Evolutionary conservation across 1,140 invertebrate species (phyloP).

Genomic region (Drosophila leontia): DNA sequence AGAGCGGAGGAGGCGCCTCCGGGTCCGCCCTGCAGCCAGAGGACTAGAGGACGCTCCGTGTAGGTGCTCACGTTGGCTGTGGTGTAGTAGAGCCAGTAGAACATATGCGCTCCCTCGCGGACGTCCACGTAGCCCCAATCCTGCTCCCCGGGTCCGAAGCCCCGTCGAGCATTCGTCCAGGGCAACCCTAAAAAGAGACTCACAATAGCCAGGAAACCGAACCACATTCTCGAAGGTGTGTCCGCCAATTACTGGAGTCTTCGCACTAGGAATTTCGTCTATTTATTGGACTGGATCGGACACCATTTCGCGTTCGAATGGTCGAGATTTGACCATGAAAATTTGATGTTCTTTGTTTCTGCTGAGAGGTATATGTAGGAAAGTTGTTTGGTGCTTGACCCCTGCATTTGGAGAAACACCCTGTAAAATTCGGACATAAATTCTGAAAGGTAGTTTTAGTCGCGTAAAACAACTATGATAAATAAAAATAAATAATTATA

Average conservation of each 20-base stretch:
- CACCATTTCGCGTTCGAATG: background rate
- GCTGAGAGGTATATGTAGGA: background rate
- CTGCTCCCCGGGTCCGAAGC: slow-evolving; percentile 87
- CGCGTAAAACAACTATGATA: no score
- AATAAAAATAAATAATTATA: background rate
- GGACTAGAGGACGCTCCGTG: slow-evolving; percentile 89
- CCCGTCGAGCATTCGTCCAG: slow-evolving; percentile 57
- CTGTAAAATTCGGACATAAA: background rate
- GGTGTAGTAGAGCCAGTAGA: slow-evolving; percentile 93
- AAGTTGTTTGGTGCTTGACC: background rate
- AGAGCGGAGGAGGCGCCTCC: slow-evolving; percentile 91
- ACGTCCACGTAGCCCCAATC: slow-evolving; percentile 90
- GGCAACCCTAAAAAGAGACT: slow-evolving; percentile 9
- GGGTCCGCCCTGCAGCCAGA: slow-evolving; percentile 93
- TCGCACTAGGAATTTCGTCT: background rate
- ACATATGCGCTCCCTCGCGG: slow-evolving; percentile 90
- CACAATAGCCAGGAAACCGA: slow-evolving; percentile 12
- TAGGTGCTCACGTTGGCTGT: slow-evolving; percentile 87
- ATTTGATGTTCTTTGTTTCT: slow-evolving; percentile 1
- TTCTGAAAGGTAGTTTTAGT: background rate
- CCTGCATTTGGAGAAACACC: slow-evolving; percentile 36
- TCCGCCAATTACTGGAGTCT: slow-evolving; percentile 9
- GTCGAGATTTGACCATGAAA: slow-evolving; percentile 18
- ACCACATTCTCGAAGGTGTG: slow-evolving; percentile 35
- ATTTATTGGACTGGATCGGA: slow-evolving; percentile 15